Base-by-base conservation (phyloP, 2,888 invertebrate genomes). In the Gari tellinella region DNA sequence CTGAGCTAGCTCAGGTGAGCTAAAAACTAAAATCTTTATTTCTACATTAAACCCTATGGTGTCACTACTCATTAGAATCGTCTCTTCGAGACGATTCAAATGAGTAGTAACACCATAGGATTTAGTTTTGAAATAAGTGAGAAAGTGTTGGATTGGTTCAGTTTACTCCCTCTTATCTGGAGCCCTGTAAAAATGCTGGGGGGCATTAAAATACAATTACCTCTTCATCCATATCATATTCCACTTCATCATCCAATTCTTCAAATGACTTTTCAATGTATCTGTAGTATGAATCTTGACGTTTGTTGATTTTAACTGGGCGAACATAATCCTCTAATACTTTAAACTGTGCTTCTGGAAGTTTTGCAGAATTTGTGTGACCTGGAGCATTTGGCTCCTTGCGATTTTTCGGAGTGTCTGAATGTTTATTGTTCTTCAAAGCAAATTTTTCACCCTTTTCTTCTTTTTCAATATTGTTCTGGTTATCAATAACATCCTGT, bases 151-250 rank as follows among this genome's bases (percentile, higher is more conserved):
- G n/a, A n/a, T n/a, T n/a, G n/a, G n/a, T n/a, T n/a, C n/a, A n/a
- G n/a, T n/a, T n/a, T n/a, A n/a, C n/a, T n/a, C n/a, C n/a, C n/a
- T n/a, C n/a, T n/a, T n/a, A n/a, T n/a, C n/a, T n/a, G n/a, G n/a
- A n/a, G n/a, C n/a, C n/a, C n/a, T n/a, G n/a, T n/a, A n/a, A n/a
- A n/a, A n/a, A n/a, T n/a, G n/a, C n/a, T n/a, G n/a, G n/a, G n/a
- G n/a, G n/a, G n/a, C n/a, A n/a, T n/a, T 15, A 12, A 51, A 51
- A 8, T 51, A n/a, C 5, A 55, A n/a, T 12, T 64, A 93, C 93
- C 91, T 99, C 99, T 91, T 99, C 99, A 91, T 99, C 99, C 83
- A 99, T 96, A 93, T 99, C 99, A 93, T 99, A 99, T 92, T 99
- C 99, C 0, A 95, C 94, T 88, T 94, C 97, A 67, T 97, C 97